Evolutionary conservation across 1,140 invertebrate genomes (phyloP).

Genomic region (Babylonia areolata): DNA sequence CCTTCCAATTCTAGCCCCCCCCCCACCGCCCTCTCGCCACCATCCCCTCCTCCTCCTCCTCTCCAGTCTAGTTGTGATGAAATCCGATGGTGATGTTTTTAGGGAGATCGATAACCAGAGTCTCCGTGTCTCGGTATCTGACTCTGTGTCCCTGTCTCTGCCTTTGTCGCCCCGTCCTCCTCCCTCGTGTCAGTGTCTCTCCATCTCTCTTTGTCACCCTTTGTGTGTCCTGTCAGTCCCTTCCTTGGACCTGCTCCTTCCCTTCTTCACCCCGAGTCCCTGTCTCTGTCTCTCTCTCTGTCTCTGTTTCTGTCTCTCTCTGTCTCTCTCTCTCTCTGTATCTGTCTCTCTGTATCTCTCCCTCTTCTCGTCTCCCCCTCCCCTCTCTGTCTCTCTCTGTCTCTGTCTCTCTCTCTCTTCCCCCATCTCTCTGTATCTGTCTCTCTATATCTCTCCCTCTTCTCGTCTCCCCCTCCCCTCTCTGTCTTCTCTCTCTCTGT

Average conservation of each 20-base stretch:
- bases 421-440: background rate
- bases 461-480: conserved; percentile 12
- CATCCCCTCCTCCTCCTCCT: no score
- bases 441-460: background rate
- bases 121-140: background rate
- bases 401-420: background rate
- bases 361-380: background rate
- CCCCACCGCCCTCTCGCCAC: no score
- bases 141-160: no score
- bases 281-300: conserved; percentile 29
- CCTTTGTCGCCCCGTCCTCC: background rate
- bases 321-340: background rate
- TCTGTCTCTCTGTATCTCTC: background rate
- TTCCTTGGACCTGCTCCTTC: background rate
- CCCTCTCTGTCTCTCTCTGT: background rate
- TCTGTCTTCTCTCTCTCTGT: background rate
- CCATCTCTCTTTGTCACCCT: background rate
- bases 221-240: background rate
- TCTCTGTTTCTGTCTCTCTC: conserved; percentile 13
- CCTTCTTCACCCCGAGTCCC: background rate
- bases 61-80: no score
- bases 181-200: background rate
- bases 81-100: no score
- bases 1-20: no score
- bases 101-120: background rate